A percentile compares a stretch with the other conserved stretches of the same genome.
phyloP scores from a whole-genome alignment of 2,888 invertebrate species.

The Oxytorus armatus region DNA sequence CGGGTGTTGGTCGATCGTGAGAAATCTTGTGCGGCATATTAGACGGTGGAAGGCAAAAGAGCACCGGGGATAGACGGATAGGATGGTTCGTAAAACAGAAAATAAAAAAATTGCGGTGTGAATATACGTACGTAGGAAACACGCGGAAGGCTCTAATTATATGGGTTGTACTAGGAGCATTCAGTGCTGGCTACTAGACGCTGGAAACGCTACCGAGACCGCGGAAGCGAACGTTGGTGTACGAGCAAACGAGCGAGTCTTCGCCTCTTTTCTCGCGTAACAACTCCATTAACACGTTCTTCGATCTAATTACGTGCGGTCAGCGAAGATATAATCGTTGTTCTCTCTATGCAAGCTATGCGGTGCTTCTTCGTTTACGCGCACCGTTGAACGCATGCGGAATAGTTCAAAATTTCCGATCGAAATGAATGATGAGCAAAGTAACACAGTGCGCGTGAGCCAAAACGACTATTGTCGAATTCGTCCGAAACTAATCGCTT shows the following conservation, averaged over 20 bases:
- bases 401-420: conserved; percentile 36
- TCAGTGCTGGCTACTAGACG: conserved; percentile 45
- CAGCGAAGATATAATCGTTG: conserved; percentile 68
- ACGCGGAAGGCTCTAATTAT: conserved; percentile 66
- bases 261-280: conserved; percentile 67
- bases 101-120: conserved; percentile 45
- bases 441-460: conserved; percentile 29
- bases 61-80: conserved; percentile 2
- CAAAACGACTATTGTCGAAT: conserved; percentile 55
- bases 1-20: conserved; percentile 59
- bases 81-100: conserved; percentile 28
- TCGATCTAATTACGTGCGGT: conserved; percentile 70
- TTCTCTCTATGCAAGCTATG: conserved; percentile 39
- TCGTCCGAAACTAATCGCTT: conserved; percentile 68
- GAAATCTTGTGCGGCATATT: conserved; percentile 41
- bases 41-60: conserved; percentile 6
- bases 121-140: conserved; percentile 62
- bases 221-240: conserved; percentile 57
- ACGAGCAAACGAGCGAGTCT: conserved; percentile 62
- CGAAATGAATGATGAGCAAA: conserved; percentile 28
- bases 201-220: conserved; percentile 58
- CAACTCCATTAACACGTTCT: conserved; percentile 70
- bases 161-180: conserved; percentile 59
- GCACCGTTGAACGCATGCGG: conserved; percentile 46
- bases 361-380: conserved; percentile 46